phyloP scores from a whole-genome alignment of 2,888 invertebrate species.

The Drosophila melanocephala region DNA sequence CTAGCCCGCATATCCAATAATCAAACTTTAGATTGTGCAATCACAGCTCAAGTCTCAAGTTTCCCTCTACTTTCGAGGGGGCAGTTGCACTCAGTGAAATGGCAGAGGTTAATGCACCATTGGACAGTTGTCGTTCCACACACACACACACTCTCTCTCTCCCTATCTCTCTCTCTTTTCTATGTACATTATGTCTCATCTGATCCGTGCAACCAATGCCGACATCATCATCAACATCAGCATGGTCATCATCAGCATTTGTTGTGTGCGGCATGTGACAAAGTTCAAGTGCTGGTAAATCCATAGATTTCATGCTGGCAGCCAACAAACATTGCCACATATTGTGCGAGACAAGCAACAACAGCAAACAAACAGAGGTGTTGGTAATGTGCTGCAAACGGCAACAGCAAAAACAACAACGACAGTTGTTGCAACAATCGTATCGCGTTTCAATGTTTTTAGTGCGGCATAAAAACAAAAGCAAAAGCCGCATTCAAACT shows the following conservation, averaged over 20 bases:
- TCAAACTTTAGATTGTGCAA: constrained; percentile 30
- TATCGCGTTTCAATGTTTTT: constrained; percentile 79
- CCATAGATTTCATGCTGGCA: constrained; percentile 82
- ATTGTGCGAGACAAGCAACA: constrained; percentile 73
- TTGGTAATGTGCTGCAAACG: constrained; percentile 67
- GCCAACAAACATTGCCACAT: constrained; percentile 76
- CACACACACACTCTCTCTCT: background rate
- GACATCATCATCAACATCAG: constrained; percentile 51
- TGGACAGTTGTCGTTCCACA: constrained; percentile 53
- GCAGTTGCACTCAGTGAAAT: constrained; percentile 49
- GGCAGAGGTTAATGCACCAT: constrained; percentile 73
- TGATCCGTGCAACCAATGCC: constrained; percentile 52
- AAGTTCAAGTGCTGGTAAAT: constrained; percentile 85
- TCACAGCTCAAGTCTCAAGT: constrained; percentile 21
- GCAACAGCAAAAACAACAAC: constrained; percentile 27
- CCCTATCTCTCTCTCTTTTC: background rate
- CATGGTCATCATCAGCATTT: constrained; percentile 21
- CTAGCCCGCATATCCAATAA: constrained; percentile 1
- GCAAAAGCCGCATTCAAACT: constrained; percentile 77
- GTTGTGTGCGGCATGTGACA: constrained; percentile 62
- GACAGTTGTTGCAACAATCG: constrained; percentile 71
- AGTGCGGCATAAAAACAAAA: constrained; percentile 79
- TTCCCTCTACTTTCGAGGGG: constrained; percentile 10
- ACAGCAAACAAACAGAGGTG: constrained; percentile 58
- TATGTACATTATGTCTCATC: constrained; percentile 49